Evolutionary conservation across 2,797 vertebrate species (phyloP).

Genomic region (Apogon hyalosoma): DNA sequence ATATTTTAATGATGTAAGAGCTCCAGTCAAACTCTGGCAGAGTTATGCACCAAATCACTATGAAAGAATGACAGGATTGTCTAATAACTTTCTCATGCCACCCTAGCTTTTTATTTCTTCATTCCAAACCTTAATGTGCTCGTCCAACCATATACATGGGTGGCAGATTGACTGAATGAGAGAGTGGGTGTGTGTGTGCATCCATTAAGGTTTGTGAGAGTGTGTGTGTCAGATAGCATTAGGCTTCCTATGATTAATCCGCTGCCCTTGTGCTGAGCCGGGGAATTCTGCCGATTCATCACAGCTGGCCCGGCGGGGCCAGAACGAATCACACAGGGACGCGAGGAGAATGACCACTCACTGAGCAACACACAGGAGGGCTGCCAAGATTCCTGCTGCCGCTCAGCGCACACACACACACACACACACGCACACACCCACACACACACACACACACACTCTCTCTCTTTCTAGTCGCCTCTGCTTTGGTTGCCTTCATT

Average conservation of each 20-base stretch:
- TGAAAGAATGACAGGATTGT: slow-evolving; percentile 67
- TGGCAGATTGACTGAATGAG: slow-evolving; percentile 58
- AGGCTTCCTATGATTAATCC: slow-evolving; percentile 79
- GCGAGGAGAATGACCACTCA: slow-evolving; percentile 79
- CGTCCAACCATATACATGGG: slow-evolving; percentile 49
- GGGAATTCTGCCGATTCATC: slow-evolving; percentile 85
- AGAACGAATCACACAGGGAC: slow-evolving; percentile 73
- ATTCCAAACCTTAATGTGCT: slow-evolving; percentile 64
- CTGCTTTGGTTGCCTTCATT: slow-evolving; percentile 52
- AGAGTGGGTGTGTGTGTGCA: slow-evolving; percentile 47
- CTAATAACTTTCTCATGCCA: slow-evolving; percentile 54
- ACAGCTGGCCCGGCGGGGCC: slow-evolving; percentile 73
- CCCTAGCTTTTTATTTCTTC: slow-evolving; percentile 61
- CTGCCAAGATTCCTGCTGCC: slow-evolving; percentile 73
- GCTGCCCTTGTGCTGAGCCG: slow-evolving; percentile 74
- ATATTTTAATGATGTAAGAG: slow-evolving; percentile 52
- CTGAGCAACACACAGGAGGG: slow-evolving; percentile 64
- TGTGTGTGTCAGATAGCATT: slow-evolving; percentile 73
- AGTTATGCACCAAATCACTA: slow-evolving; percentile 51
- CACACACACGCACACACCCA: too few relatives aligned
- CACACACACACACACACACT: slow-evolving; percentile 43
- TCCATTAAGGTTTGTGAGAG: slow-evolving; percentile 29
- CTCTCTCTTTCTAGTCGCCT: slow-evolving; percentile 40
- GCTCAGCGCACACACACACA: slow-evolving; percentile 26
- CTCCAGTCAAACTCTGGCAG: slow-evolving; percentile 35